Base-by-base conservation (phyloP, 2,888 invertebrate genomes). In the Imbricaverruca yamaguchii region DNA sequence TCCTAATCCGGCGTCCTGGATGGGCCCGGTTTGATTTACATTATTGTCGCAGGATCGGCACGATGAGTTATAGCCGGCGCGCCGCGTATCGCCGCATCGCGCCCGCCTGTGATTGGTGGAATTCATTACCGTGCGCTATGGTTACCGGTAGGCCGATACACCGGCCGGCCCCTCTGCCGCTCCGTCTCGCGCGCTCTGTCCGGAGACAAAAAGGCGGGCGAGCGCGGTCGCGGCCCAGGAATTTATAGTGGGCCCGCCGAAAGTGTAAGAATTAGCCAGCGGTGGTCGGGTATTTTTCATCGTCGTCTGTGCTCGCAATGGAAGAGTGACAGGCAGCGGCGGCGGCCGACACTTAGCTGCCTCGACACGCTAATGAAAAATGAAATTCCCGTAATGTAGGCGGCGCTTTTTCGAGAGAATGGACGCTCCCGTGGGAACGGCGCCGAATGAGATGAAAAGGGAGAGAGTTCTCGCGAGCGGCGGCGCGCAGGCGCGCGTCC, bases 111-210 rank as follows among this genome's bases (percentile, higher is more conserved):
- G 74, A 74, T 74, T 55, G 74, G 55, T 74, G 74, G 74, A 74
- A 74, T 74, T 74, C 53, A 74, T 74, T 74, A 55, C 11, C 10
- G 74, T 74, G 74, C 74, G 74, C 74, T 74, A 74, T 74, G 74
- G 74, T 55, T 21, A 15, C 69, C 69, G 69, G 4, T 25, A 18
- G 39, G 39, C 39, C 39, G 39, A 39, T 4, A 39, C 39, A 39
- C 2, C 39, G 39, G 39, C 39, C 39, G 39, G 39, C 39, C 39
- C 39, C 39, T 39, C 39, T 39, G 2, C 39, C 39, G 39, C 39
- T 39, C 39, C 39, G 39, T 39, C 39, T 39, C 39, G 39, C 39
- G 39, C 15, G 65, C 8, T 25, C 21, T n/a, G 23, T 12, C 69
- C 25, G 13, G 15, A 11, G 10, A 13, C 39, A 39, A 69, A 39